Evolutionary conservation across 2,888 invertebrate genomes (phyloP), one percentile per base, ranked within the genome.

Genomic region (Eudasyphora cyanicolor): DNA sequence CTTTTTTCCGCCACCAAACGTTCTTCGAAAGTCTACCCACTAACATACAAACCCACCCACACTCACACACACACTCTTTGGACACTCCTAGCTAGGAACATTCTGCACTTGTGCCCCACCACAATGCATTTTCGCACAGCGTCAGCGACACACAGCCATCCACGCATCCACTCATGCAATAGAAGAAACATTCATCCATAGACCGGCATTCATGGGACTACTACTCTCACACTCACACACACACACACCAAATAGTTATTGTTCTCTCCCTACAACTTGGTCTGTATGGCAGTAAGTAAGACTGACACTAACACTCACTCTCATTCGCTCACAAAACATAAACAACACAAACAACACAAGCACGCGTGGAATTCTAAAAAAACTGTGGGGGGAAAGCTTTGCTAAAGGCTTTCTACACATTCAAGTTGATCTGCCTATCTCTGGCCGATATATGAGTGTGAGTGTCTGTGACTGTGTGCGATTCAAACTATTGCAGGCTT

Each of bases 71-170:
- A 32, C 54, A 70, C n/a, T 42, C n/a, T 29, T 32, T 32, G 8
- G 5, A 32, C 32, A 32, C 32, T 6, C 4, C 32, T 8, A 45
- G n/a, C 14, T 7, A 45, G 45, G 45, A 14, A 45, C n/a, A 2
- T 14, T 45, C 45, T 45, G n/a, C n/a, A 27, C 14, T 29, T 10
- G 12, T 12, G 38, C 12, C n/a, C n/a, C n/a, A 38, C n/a, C 54
- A 69, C 42, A 69, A 70, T 74, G 29, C 70, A 80, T 77, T 49
- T 35, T 64, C 62, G 74, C 17, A 77, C 51, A 67, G n/a, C 80
- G 71, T 82, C 80, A 77, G 45, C 67, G 51, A 49, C 79, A 82
- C 51, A 54, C 35, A 71, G 51, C 17, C 70, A 71, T 29, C 35
- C 27, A 27, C 57, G 12, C 57, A 70, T 14, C 8, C 19, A 57